Evolutionary conservation across 2,113 vertebrate genomes (phyloP).

Genomic region (Brevimyrus niger): DNA sequence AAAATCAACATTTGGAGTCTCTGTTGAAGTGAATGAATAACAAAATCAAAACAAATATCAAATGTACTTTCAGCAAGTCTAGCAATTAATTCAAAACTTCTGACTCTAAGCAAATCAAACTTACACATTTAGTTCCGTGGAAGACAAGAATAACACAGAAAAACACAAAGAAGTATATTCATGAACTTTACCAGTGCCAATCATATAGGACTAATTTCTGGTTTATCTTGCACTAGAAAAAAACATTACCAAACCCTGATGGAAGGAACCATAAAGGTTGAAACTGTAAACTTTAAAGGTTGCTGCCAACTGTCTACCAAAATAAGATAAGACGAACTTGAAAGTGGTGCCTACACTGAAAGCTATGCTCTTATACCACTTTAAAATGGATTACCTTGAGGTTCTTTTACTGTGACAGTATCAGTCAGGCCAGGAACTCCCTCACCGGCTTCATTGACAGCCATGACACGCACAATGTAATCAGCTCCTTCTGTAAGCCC

Average conservation of each 20-base stretch:
- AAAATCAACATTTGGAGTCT: slow-evolving; percentile 74
- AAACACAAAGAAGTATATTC: background rate
- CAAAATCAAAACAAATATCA: slow-evolving; percentile 14
- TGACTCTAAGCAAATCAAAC: background rate
- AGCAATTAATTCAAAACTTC: background rate
- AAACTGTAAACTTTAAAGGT: background rate
- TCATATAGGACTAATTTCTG: background rate
- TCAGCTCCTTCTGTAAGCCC: slow-evolving; percentile 87
- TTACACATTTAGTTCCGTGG: background rate
- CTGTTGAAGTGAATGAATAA: slow-evolving; percentile 50
- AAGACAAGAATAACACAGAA: background rate
- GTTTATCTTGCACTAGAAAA: background rate
- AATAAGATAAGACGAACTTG: background rate
- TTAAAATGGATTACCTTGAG: slow-evolving; percentile 65
- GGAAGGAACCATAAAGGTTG: background rate
- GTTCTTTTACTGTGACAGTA: slow-evolving; percentile 79
- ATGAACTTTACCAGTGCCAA: background rate
- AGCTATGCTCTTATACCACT: background rate
- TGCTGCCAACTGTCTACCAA: background rate
- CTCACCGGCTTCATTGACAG: slow-evolving; percentile 80
- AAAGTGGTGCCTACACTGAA: background rate
- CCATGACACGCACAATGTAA: slow-evolving; percentile 81
- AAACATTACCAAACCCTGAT: background rate
- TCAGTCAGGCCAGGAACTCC: slow-evolving; percentile 85
- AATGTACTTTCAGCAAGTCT: background rate